Evolutionary conservation across 2,888 invertebrate species (phyloP).

Genomic region (Brenthis hecate): DNA sequence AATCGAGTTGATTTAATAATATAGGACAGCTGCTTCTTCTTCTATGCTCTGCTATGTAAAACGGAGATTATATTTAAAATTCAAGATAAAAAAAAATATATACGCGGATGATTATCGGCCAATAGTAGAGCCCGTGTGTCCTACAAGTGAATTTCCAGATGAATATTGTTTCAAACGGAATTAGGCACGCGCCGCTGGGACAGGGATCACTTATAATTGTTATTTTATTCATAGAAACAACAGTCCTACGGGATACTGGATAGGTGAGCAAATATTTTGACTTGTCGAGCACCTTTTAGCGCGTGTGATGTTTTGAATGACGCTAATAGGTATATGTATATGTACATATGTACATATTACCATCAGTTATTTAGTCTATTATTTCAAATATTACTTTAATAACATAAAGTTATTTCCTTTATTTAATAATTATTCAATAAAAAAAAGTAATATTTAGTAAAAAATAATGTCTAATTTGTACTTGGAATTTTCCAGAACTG

Average conservation of each 20-base stretch:
- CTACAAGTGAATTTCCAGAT: slow-evolving; percentile 69
- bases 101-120: no score
- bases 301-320: slow-evolving; percentile 49
- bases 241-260: slow-evolving; percentile 69
- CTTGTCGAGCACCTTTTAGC: slow-evolving; percentile 73
- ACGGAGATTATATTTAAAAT: background rate
- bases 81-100: no score
- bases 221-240: slow-evolving; percentile 83
- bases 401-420: background rate
- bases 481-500: no score
- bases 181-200: slow-evolving; percentile 74
- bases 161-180: slow-evolving; percentile 82
- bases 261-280: slow-evolving; percentile 79
- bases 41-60: no score
- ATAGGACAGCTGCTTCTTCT: no score
- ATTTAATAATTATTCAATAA: background rate
- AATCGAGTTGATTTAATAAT: no score
- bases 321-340: slow-evolving; percentile 29
- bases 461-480: no score
- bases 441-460: no score
- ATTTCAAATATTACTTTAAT: no score
- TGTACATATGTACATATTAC: slow-evolving; percentile 1
- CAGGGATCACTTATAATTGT: slow-evolving; percentile 81
- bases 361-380: background rate
- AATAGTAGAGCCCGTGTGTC: slow-evolving; percentile 49